Evolutionary conservation across 1,140 invertebrate genomes (phyloP).

Genomic region (Hycleus cichorii): DNA sequence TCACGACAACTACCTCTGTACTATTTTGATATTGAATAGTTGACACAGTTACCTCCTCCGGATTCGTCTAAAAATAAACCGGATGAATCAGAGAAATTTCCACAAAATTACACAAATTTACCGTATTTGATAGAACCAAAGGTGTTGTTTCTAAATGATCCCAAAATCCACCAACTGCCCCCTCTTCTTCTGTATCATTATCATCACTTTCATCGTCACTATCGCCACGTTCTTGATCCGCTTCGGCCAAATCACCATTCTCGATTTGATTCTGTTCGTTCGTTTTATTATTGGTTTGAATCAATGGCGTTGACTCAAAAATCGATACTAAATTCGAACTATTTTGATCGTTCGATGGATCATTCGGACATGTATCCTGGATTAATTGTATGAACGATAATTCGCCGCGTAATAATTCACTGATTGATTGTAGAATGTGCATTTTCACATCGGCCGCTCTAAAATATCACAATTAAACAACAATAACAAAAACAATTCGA

Average conservation of each 20-base stretch:
- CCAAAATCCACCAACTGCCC: slow-evolving; percentile 36
- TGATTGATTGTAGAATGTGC: slow-evolving; percentile 28
- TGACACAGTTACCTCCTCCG: slow-evolving; percentile 21
- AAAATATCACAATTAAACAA: slow-evolving; percentile 15
- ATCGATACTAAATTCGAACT: background rate
- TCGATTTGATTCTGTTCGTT: slow-evolving; percentile 24
- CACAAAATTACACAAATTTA: background rate
- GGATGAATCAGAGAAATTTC: background rate
- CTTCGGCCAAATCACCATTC: slow-evolving; percentile 39
- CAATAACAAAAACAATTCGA: background rate
- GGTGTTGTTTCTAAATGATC: slow-evolving; percentile 9
- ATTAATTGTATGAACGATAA: slow-evolving; percentile 35
- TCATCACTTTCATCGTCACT: slow-evolving; percentile 31
- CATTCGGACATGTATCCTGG: slow-evolving; percentile 22
- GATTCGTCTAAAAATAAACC: slow-evolving; percentile 20
- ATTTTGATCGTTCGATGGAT: background rate
- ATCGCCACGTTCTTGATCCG: slow-evolving; percentile 35
- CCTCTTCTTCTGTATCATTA: slow-evolving; percentile 33
- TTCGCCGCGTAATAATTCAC: slow-evolving; percentile 31
- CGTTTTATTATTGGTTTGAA: no score
- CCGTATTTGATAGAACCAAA: background rate
- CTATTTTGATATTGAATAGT: slow-evolving; percentile 21
- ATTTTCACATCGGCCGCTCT: slow-evolving; percentile 28
- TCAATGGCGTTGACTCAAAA: no score
- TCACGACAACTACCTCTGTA: slow-evolving; percentile 16